These are phyloP conservation scores for Anisognathus igniventris DNA, from an alignment of 2,797 vertebrate species.

Conservation along the genomic window DNA sequence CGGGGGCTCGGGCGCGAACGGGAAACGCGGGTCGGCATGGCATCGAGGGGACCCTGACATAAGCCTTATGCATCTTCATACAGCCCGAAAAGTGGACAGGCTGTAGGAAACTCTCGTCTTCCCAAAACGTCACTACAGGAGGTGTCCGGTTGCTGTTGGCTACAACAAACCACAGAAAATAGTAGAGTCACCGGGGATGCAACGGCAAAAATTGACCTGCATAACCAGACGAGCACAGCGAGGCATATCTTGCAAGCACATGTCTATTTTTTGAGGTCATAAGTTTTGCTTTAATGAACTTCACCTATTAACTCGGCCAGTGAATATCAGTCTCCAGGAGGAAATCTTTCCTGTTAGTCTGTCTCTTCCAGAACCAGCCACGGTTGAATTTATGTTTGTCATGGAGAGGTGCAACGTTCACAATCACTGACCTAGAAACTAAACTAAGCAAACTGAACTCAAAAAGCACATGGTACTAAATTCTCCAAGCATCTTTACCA, in stretches of 20 bases:
- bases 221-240: neutral
- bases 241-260: neutral
- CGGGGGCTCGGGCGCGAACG: neutral
- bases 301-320: neutral
- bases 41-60: neutral
- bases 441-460: neutral
- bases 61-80: fast-evolving
- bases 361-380: neutral
- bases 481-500: neutral
- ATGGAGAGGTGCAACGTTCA: neutral
- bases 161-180: neutral
- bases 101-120: fast-evolving
- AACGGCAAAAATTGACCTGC: neutral
- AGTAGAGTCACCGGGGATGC: neutral
- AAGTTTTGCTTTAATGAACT: neutral
- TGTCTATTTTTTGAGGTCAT: neutral
- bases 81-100: fast-evolving
- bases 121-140: fast-evolving
- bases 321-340: neutral
- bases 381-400: fast-evolving
- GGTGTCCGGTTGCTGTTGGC: fast-evolving
- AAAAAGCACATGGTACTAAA: neutral
- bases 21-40: neutral
- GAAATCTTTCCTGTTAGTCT: neutral
- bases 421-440: neutral